phyloP scores from a whole-genome alignment of 1,140 invertebrate species.

The Asobara japonica region DNA sequence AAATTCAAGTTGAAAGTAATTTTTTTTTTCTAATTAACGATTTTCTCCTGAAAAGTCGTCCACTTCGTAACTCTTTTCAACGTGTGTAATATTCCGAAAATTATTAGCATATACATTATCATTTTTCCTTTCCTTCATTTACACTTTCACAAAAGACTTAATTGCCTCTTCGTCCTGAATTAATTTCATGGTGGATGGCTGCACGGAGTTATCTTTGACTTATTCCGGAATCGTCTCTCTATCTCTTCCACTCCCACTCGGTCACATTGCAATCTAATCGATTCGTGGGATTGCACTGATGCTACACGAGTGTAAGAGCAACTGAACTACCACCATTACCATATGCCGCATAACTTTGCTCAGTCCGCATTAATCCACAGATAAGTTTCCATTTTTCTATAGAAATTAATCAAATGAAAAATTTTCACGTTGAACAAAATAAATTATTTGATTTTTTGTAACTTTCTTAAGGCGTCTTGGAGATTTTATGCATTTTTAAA shows the following conservation, averaged over 20 bases:
- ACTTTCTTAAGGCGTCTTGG: too few species aligned
- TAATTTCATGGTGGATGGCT: neutral
- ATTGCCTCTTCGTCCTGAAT: neutral
- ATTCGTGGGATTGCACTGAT: conserved; percentile 4
- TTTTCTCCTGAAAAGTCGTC: too few species aligned
- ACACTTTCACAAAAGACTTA: conserved; percentile 4
- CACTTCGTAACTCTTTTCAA: too few species aligned
- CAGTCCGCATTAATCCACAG: neutral
- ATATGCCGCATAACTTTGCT: neutral
- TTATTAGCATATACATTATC: neutral
- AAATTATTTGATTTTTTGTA: too few species aligned
- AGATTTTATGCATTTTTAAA: too few species aligned
- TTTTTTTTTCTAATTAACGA: too few species aligned
- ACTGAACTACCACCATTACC: neutral
- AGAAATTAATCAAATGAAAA: neutral
- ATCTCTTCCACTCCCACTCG: neutral
- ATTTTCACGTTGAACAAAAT: too few species aligned
- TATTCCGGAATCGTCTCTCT: neutral
- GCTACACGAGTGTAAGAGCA: neutral
- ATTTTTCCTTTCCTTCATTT: neutral
- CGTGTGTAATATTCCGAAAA: neutral
- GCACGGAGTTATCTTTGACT: neutral
- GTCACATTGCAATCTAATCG: conserved; percentile 10
- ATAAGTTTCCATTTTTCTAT: neutral
- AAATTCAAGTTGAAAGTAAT: too few species aligned